Evolutionary conservation across 2,888 invertebrate species (phyloP).

Genomic region (Aspidapion aeneum): DNA sequence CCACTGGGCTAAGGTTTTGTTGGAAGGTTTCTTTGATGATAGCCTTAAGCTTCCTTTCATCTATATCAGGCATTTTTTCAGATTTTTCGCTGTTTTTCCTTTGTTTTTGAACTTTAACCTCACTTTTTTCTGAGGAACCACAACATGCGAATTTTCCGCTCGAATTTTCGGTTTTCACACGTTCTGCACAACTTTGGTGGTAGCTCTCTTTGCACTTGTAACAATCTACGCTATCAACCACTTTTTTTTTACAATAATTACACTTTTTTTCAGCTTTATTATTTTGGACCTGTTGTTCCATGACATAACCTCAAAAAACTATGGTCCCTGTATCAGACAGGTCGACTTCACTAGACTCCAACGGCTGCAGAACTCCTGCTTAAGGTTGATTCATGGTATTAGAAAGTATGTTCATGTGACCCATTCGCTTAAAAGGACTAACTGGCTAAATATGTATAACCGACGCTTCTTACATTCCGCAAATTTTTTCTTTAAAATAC

Average conservation of each 20-base stretch:
- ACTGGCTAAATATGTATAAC: too few species aligned
- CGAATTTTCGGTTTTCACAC: neutral
- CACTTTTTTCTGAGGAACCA: neutral
- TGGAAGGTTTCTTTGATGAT: constrained; percentile 6
- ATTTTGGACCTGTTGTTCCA: too few species aligned
- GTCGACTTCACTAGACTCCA: too few species aligned
- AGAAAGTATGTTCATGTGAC: too few species aligned
- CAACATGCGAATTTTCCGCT: neutral
- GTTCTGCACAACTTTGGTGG: neutral
- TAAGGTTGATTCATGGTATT: too few species aligned
- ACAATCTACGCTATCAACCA: neutral
- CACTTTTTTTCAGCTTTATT: neutral
- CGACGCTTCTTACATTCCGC: too few species aligned
- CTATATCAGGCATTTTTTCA: constrained; percentile 2
- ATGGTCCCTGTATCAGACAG: too few species aligned
- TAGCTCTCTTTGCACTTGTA: neutral
- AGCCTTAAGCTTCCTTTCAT: constrained; percentile 7
- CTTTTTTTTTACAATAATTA: constrained; percentile 9
- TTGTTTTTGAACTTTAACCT: constrained; percentile 6
- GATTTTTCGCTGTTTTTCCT: neutral
- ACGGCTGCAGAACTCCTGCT: too few species aligned
- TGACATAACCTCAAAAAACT: too few species aligned
- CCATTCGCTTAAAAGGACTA: too few species aligned
- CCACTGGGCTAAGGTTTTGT: constrained; percentile 7
- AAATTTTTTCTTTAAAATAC: too few species aligned